phyloP scores from a whole-genome alignment of 2,888 invertebrate species.

The Suillia variegata region DNA sequence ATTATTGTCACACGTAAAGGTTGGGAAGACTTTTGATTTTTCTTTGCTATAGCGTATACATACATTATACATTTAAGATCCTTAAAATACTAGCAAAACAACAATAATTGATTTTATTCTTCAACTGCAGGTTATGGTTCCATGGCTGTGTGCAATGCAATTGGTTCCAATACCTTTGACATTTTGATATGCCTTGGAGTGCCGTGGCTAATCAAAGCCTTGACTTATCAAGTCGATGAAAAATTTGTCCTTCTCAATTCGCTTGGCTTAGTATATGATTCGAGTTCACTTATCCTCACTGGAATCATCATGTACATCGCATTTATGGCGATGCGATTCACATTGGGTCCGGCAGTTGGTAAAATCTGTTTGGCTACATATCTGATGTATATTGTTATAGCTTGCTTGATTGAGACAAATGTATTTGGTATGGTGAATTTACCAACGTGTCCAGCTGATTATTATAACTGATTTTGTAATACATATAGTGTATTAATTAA shows the following conservation, averaged over 20 bases:
- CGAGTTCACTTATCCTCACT: too few species aligned
- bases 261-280: conserved; percentile 88
- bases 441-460: too few species aligned
- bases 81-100: too few species aligned
- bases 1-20: conserved; percentile 93
- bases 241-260: conserved; percentile 88
- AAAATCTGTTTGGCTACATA: neutral
- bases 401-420: neutral
- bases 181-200: conserved; percentile 85
- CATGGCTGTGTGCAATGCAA: conserved; percentile 90
- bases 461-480: too few species aligned
- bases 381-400: neutral
- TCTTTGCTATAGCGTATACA: too few species aligned
- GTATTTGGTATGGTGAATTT: neutral
- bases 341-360: neutral
- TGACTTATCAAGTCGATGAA: conserved; percentile 78
- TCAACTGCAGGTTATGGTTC: conserved; percentile 80
- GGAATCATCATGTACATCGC: too few species aligned
- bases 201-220: conserved; percentile 88
- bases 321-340: neutral
- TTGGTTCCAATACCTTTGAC: conserved; percentile 89
- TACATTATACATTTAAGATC: too few species aligned
- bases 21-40: conserved; percentile 52
- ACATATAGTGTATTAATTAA: too few species aligned
- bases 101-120: too few species aligned